Conservation (phyloP, 2,797 vertebrate species). For the Liparis tanakae region DNA sequence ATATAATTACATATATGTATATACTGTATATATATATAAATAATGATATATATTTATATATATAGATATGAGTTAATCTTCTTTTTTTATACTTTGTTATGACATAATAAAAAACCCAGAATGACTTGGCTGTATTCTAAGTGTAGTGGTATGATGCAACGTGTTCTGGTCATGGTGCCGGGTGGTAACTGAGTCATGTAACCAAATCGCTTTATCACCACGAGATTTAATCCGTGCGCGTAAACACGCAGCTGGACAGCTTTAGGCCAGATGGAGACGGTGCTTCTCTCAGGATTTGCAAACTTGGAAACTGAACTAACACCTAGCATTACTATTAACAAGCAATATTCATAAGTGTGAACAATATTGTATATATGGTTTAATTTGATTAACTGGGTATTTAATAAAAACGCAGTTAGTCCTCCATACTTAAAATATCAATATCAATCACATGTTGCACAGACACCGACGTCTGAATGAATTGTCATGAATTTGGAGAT, state of each 20-base stretch:
- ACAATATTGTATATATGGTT: not conserved
- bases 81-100: not conserved
- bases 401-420: not conserved
- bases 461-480: not conserved
- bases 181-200: not conserved
- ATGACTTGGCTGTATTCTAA: not conserved
- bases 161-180: not conserved
- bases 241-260: slow-evolving; percentile 3
- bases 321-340: not conserved
- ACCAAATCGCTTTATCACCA: not conserved
- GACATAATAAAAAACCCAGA: not conserved
- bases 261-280: not conserved
- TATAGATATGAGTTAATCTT: not conserved
- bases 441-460: not conserved
- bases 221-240: not conserved
- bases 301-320: not conserved
- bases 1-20: too few relatives aligned
- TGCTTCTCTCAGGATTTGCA: not conserved
- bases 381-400: slow-evolving; percentile 2
- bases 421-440: slow-evolving; percentile 6
- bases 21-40: too few relatives aligned
- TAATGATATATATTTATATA: too few relatives aligned
- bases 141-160: not conserved
- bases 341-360: not conserved
- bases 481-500: not conserved